phyloP scores from a whole-genome alignment of 2,888 invertebrate genomes.

The Frankliniella intonsa region DNA sequence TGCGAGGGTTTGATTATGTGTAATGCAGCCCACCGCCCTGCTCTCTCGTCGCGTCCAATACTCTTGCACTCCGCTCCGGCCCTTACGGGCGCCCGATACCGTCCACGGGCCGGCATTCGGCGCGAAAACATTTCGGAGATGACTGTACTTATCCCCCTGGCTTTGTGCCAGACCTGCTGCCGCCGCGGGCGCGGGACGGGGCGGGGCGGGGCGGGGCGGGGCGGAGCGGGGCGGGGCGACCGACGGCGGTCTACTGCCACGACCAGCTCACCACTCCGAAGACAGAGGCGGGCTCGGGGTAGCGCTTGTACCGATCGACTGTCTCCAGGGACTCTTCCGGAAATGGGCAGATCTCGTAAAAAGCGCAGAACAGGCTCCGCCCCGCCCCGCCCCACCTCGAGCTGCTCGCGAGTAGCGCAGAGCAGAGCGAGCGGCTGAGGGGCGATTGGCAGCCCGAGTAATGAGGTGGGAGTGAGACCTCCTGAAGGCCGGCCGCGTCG shows the following conservation, averaged over 20 bases:
- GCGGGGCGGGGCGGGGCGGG: not conserved
- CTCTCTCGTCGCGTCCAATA: too few species aligned
- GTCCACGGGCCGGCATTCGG: not conserved
- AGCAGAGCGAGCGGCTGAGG: not conserved
- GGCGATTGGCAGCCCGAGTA: not conserved
- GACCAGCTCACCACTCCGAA: not conserved
- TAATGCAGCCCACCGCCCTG: too few species aligned
- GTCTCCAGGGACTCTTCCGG: not conserved
- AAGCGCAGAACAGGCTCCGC: too few species aligned
- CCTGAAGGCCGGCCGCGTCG: too few species aligned
- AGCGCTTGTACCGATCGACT: not conserved
- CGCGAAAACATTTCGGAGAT: not conserved
- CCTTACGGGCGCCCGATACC: not conserved
- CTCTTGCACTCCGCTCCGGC: not conserved
- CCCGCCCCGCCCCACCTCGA: not conserved
- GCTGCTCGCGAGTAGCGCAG: not conserved
- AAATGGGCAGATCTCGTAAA: not conserved
- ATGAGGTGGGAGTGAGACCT: too few species aligned
- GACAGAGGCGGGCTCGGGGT: not conserved
- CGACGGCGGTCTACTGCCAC: not conserved
- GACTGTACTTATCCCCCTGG: constrained; percentile 14
- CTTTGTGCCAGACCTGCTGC: not conserved
- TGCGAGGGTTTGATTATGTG: too few species aligned
- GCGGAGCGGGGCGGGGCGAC: not conserved
- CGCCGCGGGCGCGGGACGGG: not conserved